phyloP scores from a whole-genome alignment of 2,888 invertebrate genomes.

The Dynastes tityus region DNA sequence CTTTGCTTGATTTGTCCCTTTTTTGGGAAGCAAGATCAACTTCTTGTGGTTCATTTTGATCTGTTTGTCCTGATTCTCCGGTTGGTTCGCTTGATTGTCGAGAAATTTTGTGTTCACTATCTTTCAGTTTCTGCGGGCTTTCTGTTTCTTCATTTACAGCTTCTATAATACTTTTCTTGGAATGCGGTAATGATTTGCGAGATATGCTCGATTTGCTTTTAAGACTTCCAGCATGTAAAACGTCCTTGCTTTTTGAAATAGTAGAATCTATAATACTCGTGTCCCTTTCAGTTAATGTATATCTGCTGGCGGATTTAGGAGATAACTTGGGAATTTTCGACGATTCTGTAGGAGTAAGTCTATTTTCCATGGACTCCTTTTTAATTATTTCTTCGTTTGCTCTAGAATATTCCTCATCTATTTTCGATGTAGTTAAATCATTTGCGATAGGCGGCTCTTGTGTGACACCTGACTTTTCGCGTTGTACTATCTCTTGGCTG shows the following conservation, averaged over 20 bases:
- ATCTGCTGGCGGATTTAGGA: slow-evolving; percentile 39
- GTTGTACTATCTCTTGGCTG: too few relatives aligned
- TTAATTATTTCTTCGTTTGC: background rate
- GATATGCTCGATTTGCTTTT: slow-evolving; percentile 1
- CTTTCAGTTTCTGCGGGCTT: background rate
- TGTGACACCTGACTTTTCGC: too few relatives aligned
- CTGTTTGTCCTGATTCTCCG: background rate
- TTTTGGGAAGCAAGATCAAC: background rate
- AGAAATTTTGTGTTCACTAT: slow-evolving; percentile 2
- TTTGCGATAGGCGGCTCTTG: too few relatives aligned
- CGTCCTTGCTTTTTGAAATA: background rate
- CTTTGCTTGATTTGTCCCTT: background rate
- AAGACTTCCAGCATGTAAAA: background rate
- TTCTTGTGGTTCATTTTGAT: background rate
- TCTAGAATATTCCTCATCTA: too few relatives aligned
- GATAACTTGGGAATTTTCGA: slow-evolving; percentile 23
- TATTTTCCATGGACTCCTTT: background rate
- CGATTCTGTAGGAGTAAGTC: background rate
- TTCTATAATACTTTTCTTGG: background rate
- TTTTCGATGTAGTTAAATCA: too few relatives aligned
- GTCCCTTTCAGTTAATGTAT: slow-evolving; percentile 32
- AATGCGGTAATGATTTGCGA: background rate
- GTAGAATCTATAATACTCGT: background rate
- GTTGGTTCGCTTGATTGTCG: background rate
- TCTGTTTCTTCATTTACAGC: background rate